Conservation (phyloP, 2,113 vertebrate species). For the Columba janthina region DNA sequence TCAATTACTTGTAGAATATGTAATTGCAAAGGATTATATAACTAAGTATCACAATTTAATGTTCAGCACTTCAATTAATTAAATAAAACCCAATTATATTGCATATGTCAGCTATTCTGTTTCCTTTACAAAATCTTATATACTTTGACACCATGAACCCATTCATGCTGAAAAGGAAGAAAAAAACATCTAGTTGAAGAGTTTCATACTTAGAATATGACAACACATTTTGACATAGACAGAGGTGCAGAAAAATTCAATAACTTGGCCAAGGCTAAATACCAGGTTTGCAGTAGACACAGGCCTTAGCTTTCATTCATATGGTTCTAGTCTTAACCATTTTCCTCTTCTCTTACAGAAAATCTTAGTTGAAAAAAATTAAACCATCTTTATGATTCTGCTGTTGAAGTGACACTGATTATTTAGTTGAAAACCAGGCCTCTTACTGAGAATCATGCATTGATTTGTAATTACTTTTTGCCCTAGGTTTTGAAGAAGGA, state of each 20-base stretch:
- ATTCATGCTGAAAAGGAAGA: background rate
- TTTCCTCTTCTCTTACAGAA: background rate
- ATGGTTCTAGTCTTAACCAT: background rate
- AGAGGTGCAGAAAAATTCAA: background rate
- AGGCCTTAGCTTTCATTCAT: background rate
- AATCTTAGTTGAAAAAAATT: background rate
- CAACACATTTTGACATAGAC: background rate
- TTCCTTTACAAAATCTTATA: background rate
- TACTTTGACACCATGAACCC: background rate
- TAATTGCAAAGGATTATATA: background rate
- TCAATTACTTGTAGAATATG: background rate
- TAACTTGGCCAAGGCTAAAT: background rate
- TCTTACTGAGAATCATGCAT: background rate
- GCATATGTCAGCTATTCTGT: background rate
- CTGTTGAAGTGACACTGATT: background rate
- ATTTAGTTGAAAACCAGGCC: background rate
- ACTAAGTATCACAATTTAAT: background rate
- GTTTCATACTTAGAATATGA: background rate
- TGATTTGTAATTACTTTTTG: conserved; percentile 19
- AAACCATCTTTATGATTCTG: background rate
- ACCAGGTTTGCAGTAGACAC: background rate
- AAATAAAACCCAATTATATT: background rate
- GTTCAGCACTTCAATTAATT: background rate
- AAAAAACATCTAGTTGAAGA: background rate
- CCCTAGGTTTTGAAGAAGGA: background rate